phyloP scores from a whole-genome alignment of 64 coral and sea anemone genomes.

The Anthopleura sola region DNA sequence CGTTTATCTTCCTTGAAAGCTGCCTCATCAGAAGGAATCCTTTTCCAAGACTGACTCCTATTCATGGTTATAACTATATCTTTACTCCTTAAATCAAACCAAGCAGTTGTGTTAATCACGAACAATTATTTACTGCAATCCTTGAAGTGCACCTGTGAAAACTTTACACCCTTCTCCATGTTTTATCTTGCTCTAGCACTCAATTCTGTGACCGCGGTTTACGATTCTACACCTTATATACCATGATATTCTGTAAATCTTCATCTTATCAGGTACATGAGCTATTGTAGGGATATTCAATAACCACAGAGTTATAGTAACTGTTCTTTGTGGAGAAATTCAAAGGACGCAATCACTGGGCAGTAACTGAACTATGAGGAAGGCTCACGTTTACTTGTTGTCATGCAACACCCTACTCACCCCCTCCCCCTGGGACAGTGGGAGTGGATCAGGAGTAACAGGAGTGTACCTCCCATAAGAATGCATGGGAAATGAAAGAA shows the following conservation, averaged over 20 bases:
- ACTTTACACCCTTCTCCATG: background rate
- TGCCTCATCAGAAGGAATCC: conserved; percentile 21
- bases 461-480: too few relatives aligned
- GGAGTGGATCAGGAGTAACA: background rate
- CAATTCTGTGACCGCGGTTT: background rate
- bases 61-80: conserved; percentile 24
- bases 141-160: background rate
- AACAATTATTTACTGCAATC: background rate
- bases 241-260: background rate
- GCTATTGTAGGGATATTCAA: background rate
- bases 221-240: background rate
- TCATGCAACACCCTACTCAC: background rate
- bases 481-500: background rate
- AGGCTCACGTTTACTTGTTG: conserved; percentile 6
- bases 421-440: background rate
- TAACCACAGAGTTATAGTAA: background rate
- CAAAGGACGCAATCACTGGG: background rate
- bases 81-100: background rate
- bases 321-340: background rate
- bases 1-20: conserved; percentile 20
- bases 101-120: background rate
- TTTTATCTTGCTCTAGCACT: background rate
- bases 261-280: background rate
- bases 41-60: conserved; percentile 42
- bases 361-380: background rate